phyloP scores from a whole-genome alignment of 37 sponge, comb jelly and placozoan species.

The Crambe crambe region DNA sequence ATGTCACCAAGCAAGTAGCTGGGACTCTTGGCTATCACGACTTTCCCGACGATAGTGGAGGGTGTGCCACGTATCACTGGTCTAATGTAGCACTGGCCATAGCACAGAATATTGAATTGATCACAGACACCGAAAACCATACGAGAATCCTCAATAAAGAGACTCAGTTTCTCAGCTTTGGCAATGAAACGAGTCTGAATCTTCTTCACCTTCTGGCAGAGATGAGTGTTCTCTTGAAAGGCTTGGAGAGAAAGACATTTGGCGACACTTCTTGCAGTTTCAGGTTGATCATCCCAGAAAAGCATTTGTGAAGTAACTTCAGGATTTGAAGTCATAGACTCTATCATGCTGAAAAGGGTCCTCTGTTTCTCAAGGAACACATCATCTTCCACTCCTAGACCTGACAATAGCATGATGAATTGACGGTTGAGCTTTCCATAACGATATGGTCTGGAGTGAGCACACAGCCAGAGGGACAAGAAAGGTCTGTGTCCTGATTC shows the following conservation, averaged over 20 bases:
- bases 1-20: no score
- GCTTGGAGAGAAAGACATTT: constrained; percentile 1
- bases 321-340: constrained; percentile 52
- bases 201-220: constrained; percentile 17
- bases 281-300: constrained; percentile 47
- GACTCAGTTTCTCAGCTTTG: constrained; percentile 63
- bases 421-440: no score
- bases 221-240: constrained; percentile 2
- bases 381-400: no score
- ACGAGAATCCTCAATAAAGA: constrained; percentile 75
- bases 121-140: constrained; percentile 87
- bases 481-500: no score
- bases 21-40: no score
- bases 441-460: no score
- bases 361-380: no score
- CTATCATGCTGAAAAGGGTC: no score
- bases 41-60: no score
- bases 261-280: constrained; percentile 29
- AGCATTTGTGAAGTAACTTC: constrained; percentile 57
- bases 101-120: constrained; percentile 44
- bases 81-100: constrained; percentile 80
- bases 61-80: no score
- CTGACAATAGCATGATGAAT: no score
- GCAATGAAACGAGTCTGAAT: constrained; percentile 40
- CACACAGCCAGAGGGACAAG: no score